phyloP scores from a whole-genome alignment of 1,140 invertebrate species.

The Caenorhabditis tropicalis region DNA sequence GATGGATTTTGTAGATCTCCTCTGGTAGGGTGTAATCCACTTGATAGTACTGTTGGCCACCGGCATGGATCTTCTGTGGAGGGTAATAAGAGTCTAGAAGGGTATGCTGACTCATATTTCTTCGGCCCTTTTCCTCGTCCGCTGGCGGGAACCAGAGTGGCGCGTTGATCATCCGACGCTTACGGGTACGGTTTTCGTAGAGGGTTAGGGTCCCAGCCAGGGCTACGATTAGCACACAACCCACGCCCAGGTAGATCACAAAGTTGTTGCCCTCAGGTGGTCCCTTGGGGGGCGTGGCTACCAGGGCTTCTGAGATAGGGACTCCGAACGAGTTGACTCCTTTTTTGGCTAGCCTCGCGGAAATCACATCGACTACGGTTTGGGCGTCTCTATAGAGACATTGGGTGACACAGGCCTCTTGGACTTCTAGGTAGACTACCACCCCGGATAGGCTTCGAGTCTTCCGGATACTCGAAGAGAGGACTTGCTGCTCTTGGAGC shows the following conservation, averaged over 20 bases:
- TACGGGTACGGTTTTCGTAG: constrained; percentile 9
- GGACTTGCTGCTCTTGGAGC: background rate
- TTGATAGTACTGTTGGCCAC: constrained; percentile 18
- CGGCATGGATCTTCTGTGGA: too few species aligned
- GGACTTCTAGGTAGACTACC: constrained; percentile 20
- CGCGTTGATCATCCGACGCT: constrained; percentile 46
- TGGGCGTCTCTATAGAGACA: background rate
- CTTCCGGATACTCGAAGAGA: too few species aligned
- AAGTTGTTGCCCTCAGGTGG: too few species aligned
- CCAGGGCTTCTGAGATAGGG: background rate
- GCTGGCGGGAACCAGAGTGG: constrained; percentile 38
- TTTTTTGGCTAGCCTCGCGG: background rate
- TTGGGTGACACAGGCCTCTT: background rate
- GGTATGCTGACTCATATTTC: background rate
- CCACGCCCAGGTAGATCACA: background rate
- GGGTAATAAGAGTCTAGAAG: background rate
- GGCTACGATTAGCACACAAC: background rate
- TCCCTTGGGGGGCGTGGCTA: background rate
- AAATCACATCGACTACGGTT: background rate
- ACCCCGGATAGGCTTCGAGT: background rate
- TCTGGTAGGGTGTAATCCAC: constrained; percentile 49
- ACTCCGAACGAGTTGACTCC: background rate
- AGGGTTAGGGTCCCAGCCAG: background rate
- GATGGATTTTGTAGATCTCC: constrained; percentile 53
- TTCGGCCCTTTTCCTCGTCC: constrained; percentile 29